These are phyloP conservation scores for Ptilodon capucinus DNA, from an alignment of 2,888 invertebrate genomes.

Conservation along the genomic window DNA sequence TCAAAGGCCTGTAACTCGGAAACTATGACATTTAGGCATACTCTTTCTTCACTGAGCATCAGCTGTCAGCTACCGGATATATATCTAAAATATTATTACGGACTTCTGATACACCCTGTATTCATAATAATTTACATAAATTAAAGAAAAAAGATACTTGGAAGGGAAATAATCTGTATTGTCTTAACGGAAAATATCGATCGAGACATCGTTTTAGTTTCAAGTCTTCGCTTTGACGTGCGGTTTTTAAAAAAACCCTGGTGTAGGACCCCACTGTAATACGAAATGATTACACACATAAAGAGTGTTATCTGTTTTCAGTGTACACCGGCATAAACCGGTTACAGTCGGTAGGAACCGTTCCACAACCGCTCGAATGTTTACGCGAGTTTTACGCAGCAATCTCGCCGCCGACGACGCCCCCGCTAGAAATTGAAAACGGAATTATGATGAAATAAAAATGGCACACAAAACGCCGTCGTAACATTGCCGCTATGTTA, in stretches of 20 bases:
- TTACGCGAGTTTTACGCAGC: constrained; percentile 78
- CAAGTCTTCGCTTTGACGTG: neutral
- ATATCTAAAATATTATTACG: no score
- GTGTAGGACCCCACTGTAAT: constrained; percentile 65
- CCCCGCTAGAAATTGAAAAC: constrained; percentile 74
- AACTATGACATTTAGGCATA: no score
- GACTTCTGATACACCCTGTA: no score
- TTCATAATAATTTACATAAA: no score
- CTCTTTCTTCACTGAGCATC: no score
- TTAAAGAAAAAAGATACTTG: no score
- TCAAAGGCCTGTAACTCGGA: no score
- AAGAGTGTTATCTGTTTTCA: constrained; percentile 78
- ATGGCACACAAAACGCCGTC: constrained; percentile 45
- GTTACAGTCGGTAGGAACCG: constrained; percentile 71
- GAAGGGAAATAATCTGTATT: no score
- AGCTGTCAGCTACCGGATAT: no score
- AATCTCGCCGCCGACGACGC: constrained; percentile 61
- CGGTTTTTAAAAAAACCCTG: constrained; percentile 60
- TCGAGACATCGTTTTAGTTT: no score
- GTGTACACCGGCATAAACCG: constrained; percentile 70
- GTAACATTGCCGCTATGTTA: constrained; percentile 22
- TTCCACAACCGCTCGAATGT: constrained; percentile 71
- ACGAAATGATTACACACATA: constrained; percentile 78
- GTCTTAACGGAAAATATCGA: no score
- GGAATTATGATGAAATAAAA: constrained; percentile 75